Conservation (phyloP, 1,140 invertebrate genomes). For the Himalopsyche phryganea region DNA sequence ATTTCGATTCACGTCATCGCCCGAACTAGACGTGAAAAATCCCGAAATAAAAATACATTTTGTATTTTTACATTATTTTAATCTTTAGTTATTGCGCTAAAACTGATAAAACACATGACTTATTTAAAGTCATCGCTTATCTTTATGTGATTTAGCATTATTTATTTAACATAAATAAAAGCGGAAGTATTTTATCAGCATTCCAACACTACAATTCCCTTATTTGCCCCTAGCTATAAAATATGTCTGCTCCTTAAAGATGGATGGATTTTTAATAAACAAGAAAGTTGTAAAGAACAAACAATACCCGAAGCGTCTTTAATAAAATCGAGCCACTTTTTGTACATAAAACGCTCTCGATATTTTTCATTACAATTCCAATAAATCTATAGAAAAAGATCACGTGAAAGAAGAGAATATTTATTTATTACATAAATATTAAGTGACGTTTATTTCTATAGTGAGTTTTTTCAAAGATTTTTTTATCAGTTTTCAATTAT, state of each 20-base stretch:
- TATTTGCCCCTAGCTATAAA: not conserved
- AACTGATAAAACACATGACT: no score
- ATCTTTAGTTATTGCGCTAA: no score
- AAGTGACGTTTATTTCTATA: no score
- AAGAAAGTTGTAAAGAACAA: constrained; percentile 3
- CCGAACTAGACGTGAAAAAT: no score
- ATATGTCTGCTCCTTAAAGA: constrained; percentile 8
- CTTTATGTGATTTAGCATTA: constrained; percentile 3
- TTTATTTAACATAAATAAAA: constrained; percentile 21
- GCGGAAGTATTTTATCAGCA: constrained; percentile 30
- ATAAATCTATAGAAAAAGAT: not conserved
- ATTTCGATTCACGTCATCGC: no score
- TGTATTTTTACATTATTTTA: no score
- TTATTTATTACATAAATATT: no score
- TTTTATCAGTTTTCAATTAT: no score
- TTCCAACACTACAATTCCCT: constrained; percentile 24
- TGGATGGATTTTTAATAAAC: constrained; percentile 13
- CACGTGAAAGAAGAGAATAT: no score
- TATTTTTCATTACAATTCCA: not conserved
- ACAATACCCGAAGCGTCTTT: not conserved
- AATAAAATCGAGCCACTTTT: constrained; percentile 1
- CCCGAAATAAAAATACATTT: no score
- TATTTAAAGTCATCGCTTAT: no score
- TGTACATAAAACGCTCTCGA: not conserved
- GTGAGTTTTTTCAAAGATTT: no score